These are phyloP conservation scores for Andrena dorsata DNA, from an alignment of 2,888 invertebrate species.

Conservation along the genomic window DNA sequence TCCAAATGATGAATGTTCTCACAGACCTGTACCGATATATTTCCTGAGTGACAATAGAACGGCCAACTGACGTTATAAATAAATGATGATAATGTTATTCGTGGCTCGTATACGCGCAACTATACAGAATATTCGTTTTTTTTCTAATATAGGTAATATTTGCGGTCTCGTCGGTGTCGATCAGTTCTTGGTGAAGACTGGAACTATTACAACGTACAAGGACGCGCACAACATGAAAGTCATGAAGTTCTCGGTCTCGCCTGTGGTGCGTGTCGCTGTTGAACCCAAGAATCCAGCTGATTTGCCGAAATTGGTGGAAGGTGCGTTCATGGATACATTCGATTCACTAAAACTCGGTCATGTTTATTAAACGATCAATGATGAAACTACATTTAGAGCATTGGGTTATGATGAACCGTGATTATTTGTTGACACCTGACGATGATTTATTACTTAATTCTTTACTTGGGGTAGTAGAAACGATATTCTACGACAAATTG, in stretches of 20 bases:
- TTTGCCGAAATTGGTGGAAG: constrained; percentile 99
- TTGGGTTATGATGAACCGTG: constrained; percentile 83
- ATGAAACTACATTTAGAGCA: constrained; percentile 81
- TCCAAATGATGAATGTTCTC: constrained; percentile 78
- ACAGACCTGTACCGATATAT: constrained; percentile 81
- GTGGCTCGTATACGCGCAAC: neutral
- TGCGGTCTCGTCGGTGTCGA: constrained; percentile 99
- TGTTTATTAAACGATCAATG: constrained; percentile 58
- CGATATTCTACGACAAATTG: constrained; percentile 23
- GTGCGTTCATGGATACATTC: constrained; percentile 64
- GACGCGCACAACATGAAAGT: constrained; percentile 99
- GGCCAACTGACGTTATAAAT: constrained; percentile 66
- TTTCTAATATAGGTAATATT: constrained; percentile 91
- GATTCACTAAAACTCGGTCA: constrained; percentile 1
- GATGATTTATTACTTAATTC: neutral
- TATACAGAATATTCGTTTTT: constrained; percentile 21
- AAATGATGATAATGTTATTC: neutral
- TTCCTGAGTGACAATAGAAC: constrained; percentile 64
- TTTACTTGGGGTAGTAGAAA: no score
- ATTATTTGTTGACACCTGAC: constrained; percentile 81
- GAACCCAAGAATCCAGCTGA: constrained; percentile 99
- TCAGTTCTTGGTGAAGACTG: constrained; percentile 99
- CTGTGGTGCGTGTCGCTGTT: constrained; percentile 99
- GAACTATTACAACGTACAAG: constrained; percentile 99
- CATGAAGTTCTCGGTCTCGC: constrained; percentile 99